Percentiles rank a stretch among this genome's conserved stretches.
Evolutionary conservation across 1,140 invertebrate genomes (phyloP).

Genomic region (Lysiphlebus fabarum): DNA sequence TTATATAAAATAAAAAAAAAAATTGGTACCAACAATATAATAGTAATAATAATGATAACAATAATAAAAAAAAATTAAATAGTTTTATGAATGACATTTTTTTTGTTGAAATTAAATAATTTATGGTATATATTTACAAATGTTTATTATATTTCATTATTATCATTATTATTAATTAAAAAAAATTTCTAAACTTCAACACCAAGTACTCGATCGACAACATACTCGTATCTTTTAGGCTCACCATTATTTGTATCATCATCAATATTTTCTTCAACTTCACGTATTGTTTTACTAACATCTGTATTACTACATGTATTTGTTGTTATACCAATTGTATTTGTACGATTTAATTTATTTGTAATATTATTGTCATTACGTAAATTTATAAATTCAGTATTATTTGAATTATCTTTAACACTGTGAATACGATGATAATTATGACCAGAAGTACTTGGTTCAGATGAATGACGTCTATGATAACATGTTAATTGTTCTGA

Average conservation of each 20-base stretch:
- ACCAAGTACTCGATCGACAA: slow-evolving; percentile 65
- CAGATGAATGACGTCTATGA: slow-evolving; percentile 46
- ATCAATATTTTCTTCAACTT: slow-evolving; percentile 8
- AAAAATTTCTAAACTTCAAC: slow-evolving; percentile 59
- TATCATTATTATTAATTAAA: slow-evolving; percentile 11
- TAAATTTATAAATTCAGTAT: slow-evolving; percentile 21
- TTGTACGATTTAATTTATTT: slow-evolving; percentile 6
- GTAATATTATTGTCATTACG: slow-evolving; percentile 24
- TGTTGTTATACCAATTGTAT: neutral
- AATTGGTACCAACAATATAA: slow-evolving; percentile 22
- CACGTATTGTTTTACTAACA: slow-evolving; percentile 10
- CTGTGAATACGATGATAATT: slow-evolving; percentile 6
- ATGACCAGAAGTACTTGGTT: slow-evolving; percentile 32
- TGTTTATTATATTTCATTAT: slow-evolving; percentile 20
- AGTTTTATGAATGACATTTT: slow-evolving; percentile 16
- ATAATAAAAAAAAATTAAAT: slow-evolving; percentile 26
- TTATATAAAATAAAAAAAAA: slow-evolving; percentile 15
- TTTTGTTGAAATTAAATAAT: slow-evolving; percentile 43
- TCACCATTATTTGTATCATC: slow-evolving; percentile 44
- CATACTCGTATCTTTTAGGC: slow-evolving; percentile 64
- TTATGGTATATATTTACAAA: slow-evolving; percentile 34
- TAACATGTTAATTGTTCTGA: slow-evolving; percentile 23
- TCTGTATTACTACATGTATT: slow-evolving; percentile 16
- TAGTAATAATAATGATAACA: slow-evolving; percentile 31
- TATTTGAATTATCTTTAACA: slow-evolving; percentile 18